A percentile compares a stretch with the other conserved stretches of the same genome.
Evolutionary conservation across 2,888 invertebrate species (phyloP).

Genomic region (Eupithecia dodoneata): DNA sequence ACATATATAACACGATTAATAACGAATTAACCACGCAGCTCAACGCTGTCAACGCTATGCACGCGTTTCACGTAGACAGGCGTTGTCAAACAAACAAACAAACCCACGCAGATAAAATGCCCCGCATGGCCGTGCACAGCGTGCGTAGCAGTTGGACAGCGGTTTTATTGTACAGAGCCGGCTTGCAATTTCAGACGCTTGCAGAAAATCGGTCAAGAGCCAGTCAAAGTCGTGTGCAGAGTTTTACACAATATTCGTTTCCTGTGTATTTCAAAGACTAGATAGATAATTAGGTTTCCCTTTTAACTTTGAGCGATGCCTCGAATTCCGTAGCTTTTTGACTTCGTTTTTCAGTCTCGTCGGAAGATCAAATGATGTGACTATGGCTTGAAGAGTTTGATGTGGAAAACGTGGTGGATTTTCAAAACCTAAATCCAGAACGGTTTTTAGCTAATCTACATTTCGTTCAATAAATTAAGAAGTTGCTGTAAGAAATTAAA

Average conservation of each 20-base stretch:
- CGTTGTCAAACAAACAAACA: no score
- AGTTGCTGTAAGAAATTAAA: no score
- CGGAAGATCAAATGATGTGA: neutral
- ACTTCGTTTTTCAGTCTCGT: neutral
- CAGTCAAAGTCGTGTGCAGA: neutral
- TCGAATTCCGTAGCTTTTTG: neutral
- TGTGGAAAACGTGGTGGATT: neutral
- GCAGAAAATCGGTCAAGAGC: conserved; percentile 8
- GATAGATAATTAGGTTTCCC: neutral
- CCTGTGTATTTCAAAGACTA: neutral
- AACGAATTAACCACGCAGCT: no score
- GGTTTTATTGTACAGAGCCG: conserved; percentile 2
- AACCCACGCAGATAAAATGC: no score
- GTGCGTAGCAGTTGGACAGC: no score
- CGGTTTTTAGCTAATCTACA: neutral
- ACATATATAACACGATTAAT: no score
- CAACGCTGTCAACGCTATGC: no score
- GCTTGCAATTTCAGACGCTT: conserved; percentile 1
- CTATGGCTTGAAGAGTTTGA: neutral
- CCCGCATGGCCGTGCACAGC: no score
- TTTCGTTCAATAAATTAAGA: no score
- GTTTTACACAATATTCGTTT: neutral
- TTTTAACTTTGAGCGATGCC: neutral
- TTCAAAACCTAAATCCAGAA: neutral
- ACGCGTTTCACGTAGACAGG: no score